Conservation (phyloP, 2,797 vertebrate species). For the Pseudotriccus pelzelni region DNA sequence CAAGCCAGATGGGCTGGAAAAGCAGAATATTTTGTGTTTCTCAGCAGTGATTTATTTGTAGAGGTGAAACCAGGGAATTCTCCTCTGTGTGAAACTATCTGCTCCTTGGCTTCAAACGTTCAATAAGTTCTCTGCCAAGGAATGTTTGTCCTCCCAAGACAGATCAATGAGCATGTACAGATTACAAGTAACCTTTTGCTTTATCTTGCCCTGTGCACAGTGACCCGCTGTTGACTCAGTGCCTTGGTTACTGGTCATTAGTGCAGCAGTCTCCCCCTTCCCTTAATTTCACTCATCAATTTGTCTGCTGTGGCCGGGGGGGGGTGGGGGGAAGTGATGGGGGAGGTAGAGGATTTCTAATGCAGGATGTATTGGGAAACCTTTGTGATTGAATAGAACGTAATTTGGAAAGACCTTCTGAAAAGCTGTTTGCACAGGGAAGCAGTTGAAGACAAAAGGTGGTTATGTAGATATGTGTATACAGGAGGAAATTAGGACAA, state of each 20-base stretch:
- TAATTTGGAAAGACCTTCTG: background rate
- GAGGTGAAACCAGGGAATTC: conserved; percentile 60
- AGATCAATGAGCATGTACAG: conserved; percentile 6
- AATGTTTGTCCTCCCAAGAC: conserved; percentile 25
- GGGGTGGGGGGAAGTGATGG: fast-evolving
- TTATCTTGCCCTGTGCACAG: background rate
- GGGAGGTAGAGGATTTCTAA: background rate
- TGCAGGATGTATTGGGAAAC: background rate
- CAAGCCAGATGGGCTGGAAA: conserved; percentile 44
- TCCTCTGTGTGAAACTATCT: conserved; percentile 24
- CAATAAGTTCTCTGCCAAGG: conserved; percentile 1
- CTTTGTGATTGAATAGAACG: background rate
- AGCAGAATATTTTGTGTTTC: conserved; percentile 37
- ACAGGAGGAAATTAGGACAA: background rate
- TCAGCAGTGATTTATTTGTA: conserved; percentile 44
- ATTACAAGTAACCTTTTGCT: conserved; percentile 45
- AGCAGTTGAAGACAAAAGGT: background rate
- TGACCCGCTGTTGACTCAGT: conserved; percentile 23
- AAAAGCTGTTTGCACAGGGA: background rate
- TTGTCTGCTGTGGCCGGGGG: background rate
- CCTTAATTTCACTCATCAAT: background rate
- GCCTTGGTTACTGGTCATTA: conserved; percentile 20
- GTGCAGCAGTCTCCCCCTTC: background rate
- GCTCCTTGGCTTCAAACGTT: background rate
- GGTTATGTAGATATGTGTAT: background rate